phyloP scores from a whole-genome alignment of 2,888 invertebrate genomes.

The Drosophila diplacantha region DNA sequence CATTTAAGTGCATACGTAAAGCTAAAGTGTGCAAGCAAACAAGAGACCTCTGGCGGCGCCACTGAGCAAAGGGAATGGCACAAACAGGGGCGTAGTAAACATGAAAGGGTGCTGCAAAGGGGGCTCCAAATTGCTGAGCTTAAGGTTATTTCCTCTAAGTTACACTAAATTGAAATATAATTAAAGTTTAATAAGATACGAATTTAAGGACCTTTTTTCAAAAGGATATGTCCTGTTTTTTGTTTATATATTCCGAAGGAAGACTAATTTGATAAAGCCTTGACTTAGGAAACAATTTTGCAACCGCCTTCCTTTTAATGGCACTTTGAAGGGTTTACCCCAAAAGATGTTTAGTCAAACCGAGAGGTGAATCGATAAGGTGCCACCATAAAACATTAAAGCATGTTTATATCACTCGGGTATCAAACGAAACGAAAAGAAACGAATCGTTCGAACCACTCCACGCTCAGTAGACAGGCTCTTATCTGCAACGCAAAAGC shows the following conservation, averaged over 20 bases:
- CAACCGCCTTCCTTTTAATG: background rate
- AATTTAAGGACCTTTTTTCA: no score
- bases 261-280: no score
- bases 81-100: constrained; percentile 6
- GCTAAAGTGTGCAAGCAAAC: constrained; percentile 27
- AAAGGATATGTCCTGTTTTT: background rate
- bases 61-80: constrained; percentile 17
- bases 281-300: no score
- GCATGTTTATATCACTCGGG: constrained; percentile 52
- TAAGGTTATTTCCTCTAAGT: background rate
- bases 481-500: constrained; percentile 48
- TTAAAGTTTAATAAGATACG: background rate
- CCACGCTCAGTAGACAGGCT: constrained; percentile 18
- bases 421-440: constrained; percentile 46
- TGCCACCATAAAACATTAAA: constrained; percentile 49
- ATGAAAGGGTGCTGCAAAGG: background rate
- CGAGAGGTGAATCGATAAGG: constrained; percentile 48
- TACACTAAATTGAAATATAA: no score
- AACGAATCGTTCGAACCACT: constrained; percentile 31
- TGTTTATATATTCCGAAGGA: no score
- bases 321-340: background rate
- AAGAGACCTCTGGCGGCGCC: constrained; percentile 32
- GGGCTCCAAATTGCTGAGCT: background rate
- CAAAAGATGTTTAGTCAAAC: constrained; percentile 18
- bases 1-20: constrained; percentile 21